Conservation (phyloP, 2,797 vertebrate species). For the Gymnoscopelus braueri region DNA sequence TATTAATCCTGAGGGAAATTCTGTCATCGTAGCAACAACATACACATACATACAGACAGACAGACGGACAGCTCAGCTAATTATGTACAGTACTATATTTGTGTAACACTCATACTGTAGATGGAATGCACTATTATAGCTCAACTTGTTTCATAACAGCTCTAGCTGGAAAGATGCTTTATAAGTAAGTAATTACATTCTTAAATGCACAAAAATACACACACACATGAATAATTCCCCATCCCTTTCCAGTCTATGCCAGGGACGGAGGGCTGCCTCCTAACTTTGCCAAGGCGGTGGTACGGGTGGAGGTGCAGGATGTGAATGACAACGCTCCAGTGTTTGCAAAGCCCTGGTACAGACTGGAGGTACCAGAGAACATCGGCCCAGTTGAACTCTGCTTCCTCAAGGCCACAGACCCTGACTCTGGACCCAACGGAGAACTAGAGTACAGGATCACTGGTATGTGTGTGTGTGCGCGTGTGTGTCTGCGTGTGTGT, state of each 20-base stretch:
- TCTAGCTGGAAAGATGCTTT: too few species aligned
- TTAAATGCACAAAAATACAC: too few species aligned
- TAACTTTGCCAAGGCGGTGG: slow-evolving; percentile 86
- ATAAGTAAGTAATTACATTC: too few species aligned
- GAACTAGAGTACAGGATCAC: slow-evolving; percentile 87
- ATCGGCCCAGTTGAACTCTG: slow-evolving; percentile 85
- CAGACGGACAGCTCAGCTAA: too few species aligned
- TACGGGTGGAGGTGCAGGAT: slow-evolving; percentile 88
- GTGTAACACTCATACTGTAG: too few species aligned
- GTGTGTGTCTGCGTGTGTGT: slow-evolving; percentile 4
- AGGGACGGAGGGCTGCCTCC: slow-evolving; percentile 90
- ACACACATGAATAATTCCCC: slow-evolving; percentile 2
- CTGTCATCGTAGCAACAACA: too few species aligned
- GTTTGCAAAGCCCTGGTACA: slow-evolving; percentile 85
- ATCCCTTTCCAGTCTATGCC: slow-evolving; percentile 86
- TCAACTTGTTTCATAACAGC: too few species aligned
- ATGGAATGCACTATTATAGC: too few species aligned
- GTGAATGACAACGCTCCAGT: slow-evolving; percentile 91
- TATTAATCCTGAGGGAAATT: too few species aligned
- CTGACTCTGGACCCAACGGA: slow-evolving; percentile 87
- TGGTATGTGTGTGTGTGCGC: slow-evolving; percentile 76
- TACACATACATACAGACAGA: too few species aligned
- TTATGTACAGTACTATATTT: too few species aligned
- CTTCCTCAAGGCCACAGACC: slow-evolving; percentile 89
- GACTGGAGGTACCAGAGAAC: slow-evolving; percentile 93